Base-by-base conservation (phyloP, 2,113 vertebrate species). In the Otocyon megalotis region DNA sequence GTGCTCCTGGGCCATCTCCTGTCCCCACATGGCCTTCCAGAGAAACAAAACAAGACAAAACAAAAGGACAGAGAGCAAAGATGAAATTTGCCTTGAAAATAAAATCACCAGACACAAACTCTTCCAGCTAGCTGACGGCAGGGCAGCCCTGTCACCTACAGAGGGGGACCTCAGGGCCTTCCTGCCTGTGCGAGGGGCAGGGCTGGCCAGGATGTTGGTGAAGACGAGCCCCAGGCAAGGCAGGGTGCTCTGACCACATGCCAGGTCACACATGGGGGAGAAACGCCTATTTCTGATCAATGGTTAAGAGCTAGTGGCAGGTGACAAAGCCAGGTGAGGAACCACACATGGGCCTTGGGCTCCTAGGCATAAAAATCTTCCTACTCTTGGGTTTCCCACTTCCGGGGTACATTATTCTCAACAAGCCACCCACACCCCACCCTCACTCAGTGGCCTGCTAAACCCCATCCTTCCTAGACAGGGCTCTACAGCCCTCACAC, bases 91-190 rank as follows among this genome's bases (percentile, higher is more conserved):
- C 54, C 86, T 43, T 48, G 24, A 24, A 69, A 83, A 87, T 2
- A 28, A 54, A 28, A 15, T 28, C 16, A 1, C 19, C 3, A 13
- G 26, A n/a, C 0, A 0, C 8, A 77, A n/a, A 37, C 30, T 30
- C 37, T 92, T 62, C 56, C 32, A 4, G n/a, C 50, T 28, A 22
- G 74, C 67, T 48, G 37, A 67, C 0, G 53, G 24, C 53, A 58
- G 30, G 5, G 50, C 48, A 17, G 63, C 81, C 50, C 22, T 16
- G 2, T 74, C 20, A 30, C 80, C 53, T n/a, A 1, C 5, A 9
- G 60, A 37, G 74, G n/a, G 74, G n/a, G 12, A 24, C 11, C 28
- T 60, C 32, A 0, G 37, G 32, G 8, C 26, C 81, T 79, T 74
- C 79, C 93, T 82, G 50, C 48, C 65, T 22, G 3, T 16, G 30